A percentile compares a stretch with the other conserved stretches of the same genome.
phyloP scores from a whole-genome alignment of 2,888 invertebrate genomes.

The Aphrophora alni region DNA sequence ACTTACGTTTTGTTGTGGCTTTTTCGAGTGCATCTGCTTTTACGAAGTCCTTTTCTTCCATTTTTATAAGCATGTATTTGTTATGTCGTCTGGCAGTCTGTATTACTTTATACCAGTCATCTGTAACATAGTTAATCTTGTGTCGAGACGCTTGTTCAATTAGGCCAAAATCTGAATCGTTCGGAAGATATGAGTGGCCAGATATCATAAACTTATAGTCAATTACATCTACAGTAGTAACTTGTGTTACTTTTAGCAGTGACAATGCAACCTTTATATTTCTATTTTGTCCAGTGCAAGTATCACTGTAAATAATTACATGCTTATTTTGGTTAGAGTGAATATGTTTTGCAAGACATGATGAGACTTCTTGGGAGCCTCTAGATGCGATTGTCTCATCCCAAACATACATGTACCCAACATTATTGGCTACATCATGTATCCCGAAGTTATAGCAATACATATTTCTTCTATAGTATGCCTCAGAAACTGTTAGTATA shows the following conservation, averaged over 20 bases:
- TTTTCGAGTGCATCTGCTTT: neutral
- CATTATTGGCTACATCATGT: constrained; percentile 16
- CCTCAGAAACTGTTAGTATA: constrained; percentile 26
- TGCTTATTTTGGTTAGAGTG: constrained; percentile 40
- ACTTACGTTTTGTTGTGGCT: neutral
- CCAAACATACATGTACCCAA: constrained; percentile 27
- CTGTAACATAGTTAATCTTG: constrained; percentile 38
- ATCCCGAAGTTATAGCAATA: constrained; percentile 34
- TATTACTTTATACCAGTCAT: constrained; percentile 6
- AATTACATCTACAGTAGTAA: constrained; percentile 14
- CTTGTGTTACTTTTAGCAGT: constrained; percentile 22
- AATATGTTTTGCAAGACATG: constrained; percentile 35
- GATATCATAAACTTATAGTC: constrained; percentile 42
- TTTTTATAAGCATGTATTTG: neutral
- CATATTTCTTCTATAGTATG: constrained; percentile 31
- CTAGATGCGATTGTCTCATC: constrained; percentile 29
- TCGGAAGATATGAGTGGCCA: constrained; percentile 31
- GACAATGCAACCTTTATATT: constrained; percentile 28
- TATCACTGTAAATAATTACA: constrained; percentile 51
- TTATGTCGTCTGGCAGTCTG: neutral
- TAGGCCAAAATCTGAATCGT: constrained; percentile 29
- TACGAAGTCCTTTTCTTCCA: neutral
- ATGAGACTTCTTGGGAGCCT: neutral
- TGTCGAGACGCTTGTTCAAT: constrained; percentile 31
- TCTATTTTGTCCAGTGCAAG: constrained; percentile 53